A percentile compares a stretch with the other conserved stretches of the same genome.
Evolutionary conservation across 2,113 vertebrate species (phyloP).

Genomic region (Lichenostomus cassidix): DNA sequence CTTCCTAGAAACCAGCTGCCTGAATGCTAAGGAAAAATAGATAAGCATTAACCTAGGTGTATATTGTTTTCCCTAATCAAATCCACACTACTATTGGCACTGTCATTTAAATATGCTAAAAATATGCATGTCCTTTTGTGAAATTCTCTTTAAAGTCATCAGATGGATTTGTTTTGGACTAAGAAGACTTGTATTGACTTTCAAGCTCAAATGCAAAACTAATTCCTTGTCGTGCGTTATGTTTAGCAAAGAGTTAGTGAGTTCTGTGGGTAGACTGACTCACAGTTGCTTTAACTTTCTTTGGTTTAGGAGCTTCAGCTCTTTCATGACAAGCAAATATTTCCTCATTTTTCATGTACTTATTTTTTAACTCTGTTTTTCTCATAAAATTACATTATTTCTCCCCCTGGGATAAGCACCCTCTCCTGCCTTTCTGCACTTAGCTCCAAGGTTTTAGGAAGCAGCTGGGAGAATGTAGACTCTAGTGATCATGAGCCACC

Average conservation of each 20-base stretch:
- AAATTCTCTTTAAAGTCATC: background rate
- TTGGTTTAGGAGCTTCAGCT: background rate
- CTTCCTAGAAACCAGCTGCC: background rate
- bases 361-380: background rate
- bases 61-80: constrained; percentile 4
- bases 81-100: background rate
- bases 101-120: constrained; percentile 1
- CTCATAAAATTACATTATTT: background rate
- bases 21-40: background rate
- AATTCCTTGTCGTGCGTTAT: background rate
- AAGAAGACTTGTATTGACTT: constrained; percentile 25
- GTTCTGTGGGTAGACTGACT: background rate
- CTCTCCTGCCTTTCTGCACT: background rate
- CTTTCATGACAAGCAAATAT: background rate
- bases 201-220: background rate
- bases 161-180: background rate
- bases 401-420: background rate
- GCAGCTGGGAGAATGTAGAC: background rate
- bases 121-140: background rate
- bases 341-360: background rate
- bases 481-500: background rate
- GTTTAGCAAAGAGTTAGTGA: background rate
- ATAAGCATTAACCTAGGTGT: background rate
- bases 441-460: background rate
- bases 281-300: background rate